Base-by-base conservation (phyloP, 1,140 invertebrate genomes). In the Lepidurus couesii region DNA sequence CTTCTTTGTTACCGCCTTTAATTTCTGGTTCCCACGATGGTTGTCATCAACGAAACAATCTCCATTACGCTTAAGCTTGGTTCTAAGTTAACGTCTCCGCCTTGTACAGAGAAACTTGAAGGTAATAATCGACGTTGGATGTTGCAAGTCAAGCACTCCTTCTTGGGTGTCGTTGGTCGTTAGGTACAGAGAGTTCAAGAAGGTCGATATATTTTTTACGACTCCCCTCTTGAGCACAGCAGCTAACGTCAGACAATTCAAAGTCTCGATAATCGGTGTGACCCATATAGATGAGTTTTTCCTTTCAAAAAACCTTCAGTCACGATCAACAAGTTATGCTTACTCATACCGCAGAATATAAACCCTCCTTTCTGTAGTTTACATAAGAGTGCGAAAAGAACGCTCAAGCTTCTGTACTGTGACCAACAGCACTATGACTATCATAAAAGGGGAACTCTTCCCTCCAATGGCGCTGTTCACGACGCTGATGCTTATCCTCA, bases 181-280 rank as follows among this genome's bases (percentile, higher is more conserved):
- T 7, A 65, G 16, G 53, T 65, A 65, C 53, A 13, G 53, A 65
- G 53, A 65, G 53, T 65, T 65, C 53, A 65, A 65, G 53, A 65
- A 65, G 53, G 53, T 65, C 53, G 16, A n/a, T 7, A 7, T 21
- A 16, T 65, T 65, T 47, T 65, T 65, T 65, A 65, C 53, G 53
- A 65, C 53, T 13, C 53, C 53, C 53, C 16, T 65, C 53, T 7
- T 21, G 53, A 65, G 53, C 53, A 21, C 53, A 65, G 13, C 53
- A 65, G 53, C 53, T 65, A 65, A 65, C 53, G 53, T 65, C 53
- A 65, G 16, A 21, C 53, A 65, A 65, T 65, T 65, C 53, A 65
- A 65, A 65, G 53, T 21, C 21, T 65, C 53, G 13, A 65, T 65
- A 65, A 65, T 65, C 53, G 8, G 8, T 65, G 53, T 16, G 53